These are phyloP conservation scores for Rhabdophis nuchalis DNA, from an alignment of 2,797 vertebrate species.

Conservation along the genomic window DNA sequence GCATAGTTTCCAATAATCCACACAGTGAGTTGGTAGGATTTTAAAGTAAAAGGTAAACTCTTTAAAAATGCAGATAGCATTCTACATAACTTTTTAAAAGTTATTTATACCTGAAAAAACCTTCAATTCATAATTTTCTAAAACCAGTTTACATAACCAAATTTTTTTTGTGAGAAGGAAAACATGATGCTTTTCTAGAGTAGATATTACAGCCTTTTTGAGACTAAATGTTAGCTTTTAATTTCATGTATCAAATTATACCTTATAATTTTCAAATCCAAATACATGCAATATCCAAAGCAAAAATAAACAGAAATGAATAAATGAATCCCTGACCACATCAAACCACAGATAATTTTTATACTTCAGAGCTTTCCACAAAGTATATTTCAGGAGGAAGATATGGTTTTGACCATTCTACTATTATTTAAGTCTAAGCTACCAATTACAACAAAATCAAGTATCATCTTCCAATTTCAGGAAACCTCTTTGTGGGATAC, in stretches of 20 bases:
- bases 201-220: background rate
- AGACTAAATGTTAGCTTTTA: background rate
- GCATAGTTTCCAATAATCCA: background rate
- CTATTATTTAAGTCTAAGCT: conserved; percentile 8
- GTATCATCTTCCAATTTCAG: background rate
- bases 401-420: background rate
- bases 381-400: background rate
- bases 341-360: background rate
- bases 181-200: background rate
- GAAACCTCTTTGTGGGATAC: background rate
- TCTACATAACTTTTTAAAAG: conserved; percentile 1
- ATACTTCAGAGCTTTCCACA: background rate
- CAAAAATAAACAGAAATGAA: background rate
- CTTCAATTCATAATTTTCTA: conserved; percentile 1
- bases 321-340: background rate
- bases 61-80: conserved; percentile 33
- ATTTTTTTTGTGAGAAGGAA: background rate
- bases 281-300: background rate
- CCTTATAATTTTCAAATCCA: conserved; percentile 3
- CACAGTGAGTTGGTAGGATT: background rate
- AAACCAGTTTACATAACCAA: conserved; percentile 29
- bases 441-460: background rate
- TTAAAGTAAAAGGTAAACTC: background rate
- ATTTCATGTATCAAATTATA: conserved; percentile 6
- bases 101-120: conserved; percentile 31